Base-by-base conservation (phyloP, 2,888 invertebrate species). In the Pardosa pseudoannulata region DNA sequence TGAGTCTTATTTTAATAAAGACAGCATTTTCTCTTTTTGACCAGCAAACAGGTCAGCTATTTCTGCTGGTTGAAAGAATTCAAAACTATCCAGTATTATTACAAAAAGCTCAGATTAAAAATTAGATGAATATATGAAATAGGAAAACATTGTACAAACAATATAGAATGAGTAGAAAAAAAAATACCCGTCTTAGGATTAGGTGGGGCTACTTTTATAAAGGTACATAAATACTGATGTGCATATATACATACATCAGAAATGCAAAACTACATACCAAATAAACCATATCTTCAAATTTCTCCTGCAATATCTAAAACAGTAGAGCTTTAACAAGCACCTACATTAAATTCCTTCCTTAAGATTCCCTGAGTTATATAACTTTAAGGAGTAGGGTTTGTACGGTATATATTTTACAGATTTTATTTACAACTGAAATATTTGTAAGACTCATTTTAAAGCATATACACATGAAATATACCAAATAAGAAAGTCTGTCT, bases 91-190 rank as follows among this genome's bases (percentile, higher is more conserved):
- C 9, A 36, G 9, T 36, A 36, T 7, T 36, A 5, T 7, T 7
- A n/a, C n/a, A 36, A 5, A 36, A 36, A 36, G 36, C 36, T 7
- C 36, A 36, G 36, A 7, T 36, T 36, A 9, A 36, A 36, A 36
- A 36, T 9, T 7, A 9, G 9, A 36, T 36, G 9, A 7, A 36
- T 46, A 46, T 46, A 56, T 56, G 23, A 56, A 56, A 56, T 56
- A 16, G 56, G 16, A 56, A 23, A 23, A 56, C 56, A 56, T 56
- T 23, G 56, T 78, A 74, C 68, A 81, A 80, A 78, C 76, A 75
- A 65, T 82, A 82, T 71, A 75, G 79, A n/a, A 70, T 74, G 32
- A 79, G 85, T 86, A 74, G 73, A 86, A 85, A 86, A n/a, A n/a
- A 46, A 36, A 86, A 86, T 79, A 86, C 79, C 79, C 79, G 79